These are phyloP conservation scores for Mobula hypostoma DNA, from an alignment of 2,113 vertebrate genomes.

Conservation along the genomic window DNA sequence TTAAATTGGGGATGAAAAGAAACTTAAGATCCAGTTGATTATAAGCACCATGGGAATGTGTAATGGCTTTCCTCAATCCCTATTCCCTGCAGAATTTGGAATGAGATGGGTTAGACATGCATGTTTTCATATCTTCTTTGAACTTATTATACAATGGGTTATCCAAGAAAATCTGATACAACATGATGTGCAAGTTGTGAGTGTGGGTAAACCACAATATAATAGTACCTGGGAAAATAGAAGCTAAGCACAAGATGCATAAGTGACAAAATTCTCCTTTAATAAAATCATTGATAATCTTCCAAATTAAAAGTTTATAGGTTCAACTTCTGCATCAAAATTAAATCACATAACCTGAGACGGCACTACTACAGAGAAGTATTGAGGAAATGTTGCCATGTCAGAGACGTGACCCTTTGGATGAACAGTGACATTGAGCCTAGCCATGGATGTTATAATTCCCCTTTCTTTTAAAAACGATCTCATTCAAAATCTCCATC, in stretches of 20 bases:
- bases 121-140: neutral
- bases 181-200: neutral
- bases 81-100: neutral
- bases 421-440: neutral
- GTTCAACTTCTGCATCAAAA: neutral
- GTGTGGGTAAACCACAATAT: neutral
- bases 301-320: neutral
- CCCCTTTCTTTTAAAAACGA: neutral
- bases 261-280: neutral
- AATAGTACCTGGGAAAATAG: neutral
- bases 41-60: neutral
- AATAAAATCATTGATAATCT: neutral
- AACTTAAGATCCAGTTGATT: neutral
- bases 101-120: neutral
- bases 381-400: neutral
- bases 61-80: neutral
- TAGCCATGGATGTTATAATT: neutral
- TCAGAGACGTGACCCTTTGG: neutral
- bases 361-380: neutral
- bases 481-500: neutral
- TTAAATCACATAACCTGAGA: neutral
- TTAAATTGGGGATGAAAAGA: neutral
- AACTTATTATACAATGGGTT: neutral
- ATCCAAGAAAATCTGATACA: neutral
- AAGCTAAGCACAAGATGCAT: neutral